Evolutionary conservation across 2,888 invertebrate genomes (phyloP).

Genomic region (Lottia gigantea): DNA sequence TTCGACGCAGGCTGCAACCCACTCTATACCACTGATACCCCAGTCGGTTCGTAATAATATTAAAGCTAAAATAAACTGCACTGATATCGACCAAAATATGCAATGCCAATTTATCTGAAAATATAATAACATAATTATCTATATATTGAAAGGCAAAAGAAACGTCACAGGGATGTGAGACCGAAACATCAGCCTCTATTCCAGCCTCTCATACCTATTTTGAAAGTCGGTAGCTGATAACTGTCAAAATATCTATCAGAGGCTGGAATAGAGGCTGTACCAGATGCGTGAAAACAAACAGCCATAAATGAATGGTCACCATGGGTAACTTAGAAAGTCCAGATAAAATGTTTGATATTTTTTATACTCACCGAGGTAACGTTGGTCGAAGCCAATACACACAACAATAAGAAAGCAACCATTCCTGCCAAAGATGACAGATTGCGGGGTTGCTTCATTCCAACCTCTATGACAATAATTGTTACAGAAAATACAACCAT

Average conservation of each 20-base stretch:
- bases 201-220: too few relatives aligned
- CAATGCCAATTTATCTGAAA: conserved; percentile 12
- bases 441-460: conserved; percentile 10
- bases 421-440: conserved; percentile 10
- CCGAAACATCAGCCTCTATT: too few relatives aligned
- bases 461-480: conserved; percentile 9
- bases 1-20: background rate
- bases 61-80: conserved; percentile 10
- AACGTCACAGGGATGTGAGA: too few relatives aligned
- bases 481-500: conserved; percentile 7
- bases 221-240: too few relatives aligned
- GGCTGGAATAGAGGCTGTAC: too few relatives aligned
- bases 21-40: conserved; percentile 8
- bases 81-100: conserved; percentile 5
- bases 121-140: too few relatives aligned
- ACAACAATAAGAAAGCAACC: background rate
- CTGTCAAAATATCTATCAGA: too few relatives aligned
- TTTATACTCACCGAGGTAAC: background rate
- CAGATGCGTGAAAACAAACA: too few relatives aligned
- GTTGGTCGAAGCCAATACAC: background rate
- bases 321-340: too few relatives aligned
- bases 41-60: conserved; percentile 4
- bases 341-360: too few relatives aligned
- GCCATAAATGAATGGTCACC: too few relatives aligned
- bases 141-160: too few relatives aligned